A percentile compares a stretch with the other conserved stretches of the same genome.
These are phyloP conservation scores for Schizotus pectinicornis DNA, from an alignment of 2,888 invertebrate genomes.

Conservation along the genomic window DNA sequence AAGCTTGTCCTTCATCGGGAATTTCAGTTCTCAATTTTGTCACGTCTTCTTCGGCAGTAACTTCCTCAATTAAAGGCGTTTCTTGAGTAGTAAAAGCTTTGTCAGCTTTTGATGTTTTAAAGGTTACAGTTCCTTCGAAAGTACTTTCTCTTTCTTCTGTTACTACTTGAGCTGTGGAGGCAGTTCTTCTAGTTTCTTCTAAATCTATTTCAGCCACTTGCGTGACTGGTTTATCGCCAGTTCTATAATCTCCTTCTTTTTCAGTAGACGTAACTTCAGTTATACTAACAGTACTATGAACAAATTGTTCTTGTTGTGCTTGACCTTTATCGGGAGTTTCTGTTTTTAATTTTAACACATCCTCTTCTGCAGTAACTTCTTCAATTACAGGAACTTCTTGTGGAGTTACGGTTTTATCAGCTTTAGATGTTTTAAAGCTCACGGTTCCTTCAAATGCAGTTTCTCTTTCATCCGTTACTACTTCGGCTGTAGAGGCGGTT, in stretches of 20 bases:
- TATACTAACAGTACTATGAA: slow-evolving; percentile 21
- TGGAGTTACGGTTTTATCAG: slow-evolving; percentile 2
- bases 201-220: slow-evolving; percentile 46
- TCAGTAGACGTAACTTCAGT: slow-evolving; percentile 37
- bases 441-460: slow-evolving; percentile 36
- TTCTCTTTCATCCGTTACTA: slow-evolving; percentile 16
- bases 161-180: slow-evolving; percentile 33
- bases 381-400: slow-evolving; percentile 9
- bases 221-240: slow-evolving; percentile 40
- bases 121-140: slow-evolving; percentile 23
- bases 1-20: slow-evolving; percentile 46
- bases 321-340: slow-evolving; percentile 12
- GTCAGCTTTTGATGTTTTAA: slow-evolving; percentile 59
- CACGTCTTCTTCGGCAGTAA: slow-evolving; percentile 31
- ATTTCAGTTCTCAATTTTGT: slow-evolving; percentile 9
- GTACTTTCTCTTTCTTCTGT: slow-evolving; percentile 23
- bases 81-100: slow-evolving; percentile 64
- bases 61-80: slow-evolving; percentile 40
- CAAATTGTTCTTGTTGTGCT: slow-evolving; percentile 16
- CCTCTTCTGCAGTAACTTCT: slow-evolving; percentile 4
- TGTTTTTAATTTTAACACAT: slow-evolving; percentile 16
- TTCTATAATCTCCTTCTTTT: slow-evolving; percentile 42
- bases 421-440: slow-evolving; percentile 14
- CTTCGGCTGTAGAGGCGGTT: slow-evolving; percentile 12
- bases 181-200: slow-evolving; percentile 45